Evolutionary conservation across 2,888 invertebrate species (phyloP).

Genomic region (Dugesia japonica): DNA sequence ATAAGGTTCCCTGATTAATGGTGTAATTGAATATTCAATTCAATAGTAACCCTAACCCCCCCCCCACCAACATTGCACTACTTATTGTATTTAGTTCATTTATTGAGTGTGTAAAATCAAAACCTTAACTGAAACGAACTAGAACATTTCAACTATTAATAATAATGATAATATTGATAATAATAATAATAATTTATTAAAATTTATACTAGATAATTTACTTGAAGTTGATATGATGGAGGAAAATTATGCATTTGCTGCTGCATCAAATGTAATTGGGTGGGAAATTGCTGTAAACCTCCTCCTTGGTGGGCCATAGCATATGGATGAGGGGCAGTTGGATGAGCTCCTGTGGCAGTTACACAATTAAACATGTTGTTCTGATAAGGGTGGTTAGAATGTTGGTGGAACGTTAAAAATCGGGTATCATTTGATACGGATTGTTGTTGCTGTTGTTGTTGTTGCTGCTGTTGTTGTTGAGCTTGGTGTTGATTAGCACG

Average conservation of each 20-base stretch:
- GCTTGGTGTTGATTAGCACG: neutral
- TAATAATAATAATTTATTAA: too few relatives aligned
- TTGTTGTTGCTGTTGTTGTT: neutral
- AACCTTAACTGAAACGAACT: too few relatives aligned
- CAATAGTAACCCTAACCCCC: too few relatives aligned
- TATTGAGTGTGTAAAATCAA: too few relatives aligned
- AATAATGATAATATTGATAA: too few relatives aligned
- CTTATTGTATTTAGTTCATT: too few relatives aligned
- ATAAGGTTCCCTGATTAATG: too few relatives aligned
- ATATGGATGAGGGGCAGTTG: slow-evolving; percentile 1
- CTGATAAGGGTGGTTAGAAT: neutral
- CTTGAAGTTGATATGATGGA: neutral
- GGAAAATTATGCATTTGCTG: slow-evolving; percentile 16
- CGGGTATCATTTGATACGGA: neutral
- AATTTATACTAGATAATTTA: too few relatives aligned
- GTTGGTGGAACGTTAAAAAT: slow-evolving; percentile 4
- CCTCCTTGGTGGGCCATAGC: slow-evolving; percentile 9
- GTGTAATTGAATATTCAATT: too few relatives aligned
- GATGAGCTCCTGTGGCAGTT: neutral
- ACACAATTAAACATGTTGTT: neutral
- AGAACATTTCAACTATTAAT: too few relatives aligned
- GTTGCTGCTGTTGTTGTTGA: neutral
- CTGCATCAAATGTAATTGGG: slow-evolving; percentile 11
- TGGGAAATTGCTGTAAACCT: neutral
- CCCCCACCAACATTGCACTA: too few relatives aligned